Conservation (phyloP, 2,113 vertebrate species). For the Semicossyphus pulcher region DNA sequence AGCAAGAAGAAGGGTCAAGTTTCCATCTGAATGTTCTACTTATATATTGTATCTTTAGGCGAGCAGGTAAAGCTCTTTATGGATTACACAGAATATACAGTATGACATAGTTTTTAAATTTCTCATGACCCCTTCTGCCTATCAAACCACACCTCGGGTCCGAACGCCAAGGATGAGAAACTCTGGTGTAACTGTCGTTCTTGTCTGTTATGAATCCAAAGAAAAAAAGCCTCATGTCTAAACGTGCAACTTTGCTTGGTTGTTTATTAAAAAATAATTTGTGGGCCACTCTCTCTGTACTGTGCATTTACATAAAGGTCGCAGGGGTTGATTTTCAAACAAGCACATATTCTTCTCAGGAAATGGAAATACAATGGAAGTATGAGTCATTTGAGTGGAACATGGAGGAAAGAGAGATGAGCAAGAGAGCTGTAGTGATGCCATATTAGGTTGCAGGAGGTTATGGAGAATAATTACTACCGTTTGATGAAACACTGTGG, state of each 20-base stretch:
- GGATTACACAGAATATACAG: neutral
- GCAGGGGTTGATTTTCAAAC: too few species aligned
- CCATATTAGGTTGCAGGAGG: too few species aligned
- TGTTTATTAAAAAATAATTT: neutral
- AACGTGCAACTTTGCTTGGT: neutral
- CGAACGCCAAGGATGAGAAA: slow-evolving; percentile 22
- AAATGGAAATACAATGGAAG: too few species aligned
- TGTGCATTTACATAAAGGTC: neutral
- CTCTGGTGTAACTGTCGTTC: slow-evolving; percentile 8
- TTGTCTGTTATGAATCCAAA: neutral
- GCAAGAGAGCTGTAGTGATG: too few species aligned
- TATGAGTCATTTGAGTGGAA: too few species aligned
- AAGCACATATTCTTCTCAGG: too few species aligned
- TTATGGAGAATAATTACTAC: too few species aligned
- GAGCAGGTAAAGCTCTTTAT: neutral
- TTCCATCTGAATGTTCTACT: neutral
- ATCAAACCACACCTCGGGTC: neutral
- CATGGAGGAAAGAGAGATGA: too few species aligned
- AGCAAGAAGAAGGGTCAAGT: neutral
- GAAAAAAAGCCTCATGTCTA: neutral
- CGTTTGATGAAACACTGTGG: too few species aligned
- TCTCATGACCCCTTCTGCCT: too few species aligned
- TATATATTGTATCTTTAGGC: neutral
- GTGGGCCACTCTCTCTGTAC: neutral
- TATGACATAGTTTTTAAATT: neutral